phyloP scores from a whole-genome alignment of 2,888 invertebrate species.

The Cerceris rybyensis region DNA sequence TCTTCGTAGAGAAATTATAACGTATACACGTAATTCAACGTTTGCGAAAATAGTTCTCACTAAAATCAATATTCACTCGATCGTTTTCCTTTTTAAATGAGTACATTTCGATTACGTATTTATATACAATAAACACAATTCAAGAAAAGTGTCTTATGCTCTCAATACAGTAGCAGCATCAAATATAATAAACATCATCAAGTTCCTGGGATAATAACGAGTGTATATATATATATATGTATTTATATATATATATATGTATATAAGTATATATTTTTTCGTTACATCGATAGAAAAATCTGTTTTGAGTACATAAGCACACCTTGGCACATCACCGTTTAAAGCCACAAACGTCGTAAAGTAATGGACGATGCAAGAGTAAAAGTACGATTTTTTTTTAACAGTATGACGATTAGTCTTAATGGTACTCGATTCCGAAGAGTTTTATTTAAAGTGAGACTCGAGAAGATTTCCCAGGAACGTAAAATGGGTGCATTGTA shows the following conservation, averaged over 20 bases:
- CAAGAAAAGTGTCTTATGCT: constrained; percentile 38
- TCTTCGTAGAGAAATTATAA: not conserved
- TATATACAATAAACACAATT: constrained; percentile 46
- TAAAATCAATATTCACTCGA: constrained; percentile 23
- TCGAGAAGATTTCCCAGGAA: constrained; percentile 41
- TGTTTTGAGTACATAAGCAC: constrained; percentile 46
- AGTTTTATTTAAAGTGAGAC: constrained; percentile 14
- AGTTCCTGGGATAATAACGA: constrained; percentile 49
- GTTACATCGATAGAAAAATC: constrained; percentile 22
- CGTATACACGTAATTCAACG: constrained; percentile 1
- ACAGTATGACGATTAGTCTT: not conserved
- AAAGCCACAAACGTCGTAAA: constrained; percentile 28
- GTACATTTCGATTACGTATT: constrained; percentile 29
- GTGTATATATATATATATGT: constrained; percentile 23
- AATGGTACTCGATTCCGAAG: not conserved
- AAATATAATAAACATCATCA: constrained; percentile 39
- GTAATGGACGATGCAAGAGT: constrained; percentile 14
- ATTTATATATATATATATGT: constrained; percentile 35
- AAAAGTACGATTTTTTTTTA: not conserved
- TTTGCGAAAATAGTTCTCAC: not conserved
- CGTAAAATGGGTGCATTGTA: constrained; percentile 31
- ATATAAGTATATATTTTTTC: constrained; percentile 20
- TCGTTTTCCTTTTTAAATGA: constrained; percentile 22
- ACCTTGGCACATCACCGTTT: constrained; percentile 59
- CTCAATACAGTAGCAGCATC: constrained; percentile 45